These are phyloP conservation scores for Theocolax elegans DNA, from an alignment of 1,140 invertebrate genomes.

Conservation along the genomic window DNA sequence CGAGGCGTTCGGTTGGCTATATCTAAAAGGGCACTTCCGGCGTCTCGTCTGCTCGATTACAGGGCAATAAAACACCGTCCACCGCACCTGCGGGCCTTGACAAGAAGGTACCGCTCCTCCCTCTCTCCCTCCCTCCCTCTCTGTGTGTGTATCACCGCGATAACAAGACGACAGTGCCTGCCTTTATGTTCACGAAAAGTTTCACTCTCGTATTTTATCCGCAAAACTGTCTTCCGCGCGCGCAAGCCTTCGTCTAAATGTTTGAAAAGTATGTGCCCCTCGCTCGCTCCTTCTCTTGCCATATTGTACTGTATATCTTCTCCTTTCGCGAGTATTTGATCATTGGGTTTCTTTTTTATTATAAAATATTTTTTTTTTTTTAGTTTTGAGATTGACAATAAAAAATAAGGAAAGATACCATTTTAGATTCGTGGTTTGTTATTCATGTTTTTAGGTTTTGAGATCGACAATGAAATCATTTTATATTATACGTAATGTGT, in stretches of 20 bases:
- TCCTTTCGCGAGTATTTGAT: no score
- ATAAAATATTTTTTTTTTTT: no score
- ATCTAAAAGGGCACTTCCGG: background rate
- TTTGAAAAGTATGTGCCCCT: constrained; percentile 17
- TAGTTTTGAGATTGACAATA: no score
- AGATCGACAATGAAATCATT: no score
- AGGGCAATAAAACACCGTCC: constrained; percentile 59
- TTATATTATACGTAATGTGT: no score
- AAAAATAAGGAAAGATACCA: no score
- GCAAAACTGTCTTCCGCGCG: constrained; percentile 23
- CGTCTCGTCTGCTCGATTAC: constrained; percentile 58
- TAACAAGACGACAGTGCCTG: constrained; percentile 52
- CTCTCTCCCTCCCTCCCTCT: background rate
- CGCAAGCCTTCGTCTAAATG: background rate
- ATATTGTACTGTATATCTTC: no score
- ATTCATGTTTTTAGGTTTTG: no score
- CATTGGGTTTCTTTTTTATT: no score
- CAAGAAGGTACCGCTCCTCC: constrained; percentile 15
- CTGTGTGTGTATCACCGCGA: constrained; percentile 45
- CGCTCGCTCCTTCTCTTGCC: no score
- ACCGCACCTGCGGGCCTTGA: constrained; percentile 57
- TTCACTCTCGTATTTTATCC: constrained; percentile 28
- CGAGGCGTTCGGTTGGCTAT: background rate
- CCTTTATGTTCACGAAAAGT: constrained; percentile 43
- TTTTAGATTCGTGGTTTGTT: no score